Conservation (phyloP, 2,888 invertebrate species). For the Mechanitis messenoides region DNA sequence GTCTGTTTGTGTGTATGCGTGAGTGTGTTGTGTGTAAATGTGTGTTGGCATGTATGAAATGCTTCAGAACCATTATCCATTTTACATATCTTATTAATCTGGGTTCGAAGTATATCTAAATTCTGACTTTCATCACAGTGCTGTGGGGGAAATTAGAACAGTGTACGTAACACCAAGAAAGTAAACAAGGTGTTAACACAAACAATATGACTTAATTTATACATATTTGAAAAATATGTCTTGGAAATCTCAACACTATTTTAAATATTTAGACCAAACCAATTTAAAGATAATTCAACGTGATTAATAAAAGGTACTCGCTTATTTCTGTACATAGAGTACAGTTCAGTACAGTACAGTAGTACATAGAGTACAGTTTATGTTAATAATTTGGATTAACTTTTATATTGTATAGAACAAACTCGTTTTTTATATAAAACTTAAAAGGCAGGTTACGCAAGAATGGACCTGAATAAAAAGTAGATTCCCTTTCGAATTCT, state of each 20-base stretch:
- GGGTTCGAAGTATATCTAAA: too few relatives aligned
- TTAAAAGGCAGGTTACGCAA: constrained; percentile 71
- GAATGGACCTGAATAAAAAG: constrained; percentile 59
- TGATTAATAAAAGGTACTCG: constrained; percentile 35
- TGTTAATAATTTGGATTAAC: background rate
- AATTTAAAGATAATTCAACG: constrained; percentile 15
- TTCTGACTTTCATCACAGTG: too few relatives aligned
- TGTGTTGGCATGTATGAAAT: too few relatives aligned
- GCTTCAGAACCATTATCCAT: too few relatives aligned
- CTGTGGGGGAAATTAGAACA: too few relatives aligned
- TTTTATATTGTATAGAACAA: constrained; percentile 23
- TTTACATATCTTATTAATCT: too few relatives aligned
- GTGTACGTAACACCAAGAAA: too few relatives aligned
- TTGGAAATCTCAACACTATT: background rate
- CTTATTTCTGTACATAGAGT: background rate
- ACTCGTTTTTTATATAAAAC: constrained; percentile 50
- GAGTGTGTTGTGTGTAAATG: too few relatives aligned
- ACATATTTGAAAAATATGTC: background rate
- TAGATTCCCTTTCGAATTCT: constrained; percentile 62
- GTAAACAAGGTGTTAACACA: background rate
- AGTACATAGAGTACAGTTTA: background rate
- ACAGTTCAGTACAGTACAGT: too few relatives aligned
- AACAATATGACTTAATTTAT: background rate
- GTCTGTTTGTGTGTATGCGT: too few relatives aligned
- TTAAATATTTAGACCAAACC: background rate